Percentiles rank a stretch among this genome's conserved stretches.
phyloP scores from a whole-genome alignment of 1,140 invertebrate species.

The Aphaenogaster floridana region DNA sequence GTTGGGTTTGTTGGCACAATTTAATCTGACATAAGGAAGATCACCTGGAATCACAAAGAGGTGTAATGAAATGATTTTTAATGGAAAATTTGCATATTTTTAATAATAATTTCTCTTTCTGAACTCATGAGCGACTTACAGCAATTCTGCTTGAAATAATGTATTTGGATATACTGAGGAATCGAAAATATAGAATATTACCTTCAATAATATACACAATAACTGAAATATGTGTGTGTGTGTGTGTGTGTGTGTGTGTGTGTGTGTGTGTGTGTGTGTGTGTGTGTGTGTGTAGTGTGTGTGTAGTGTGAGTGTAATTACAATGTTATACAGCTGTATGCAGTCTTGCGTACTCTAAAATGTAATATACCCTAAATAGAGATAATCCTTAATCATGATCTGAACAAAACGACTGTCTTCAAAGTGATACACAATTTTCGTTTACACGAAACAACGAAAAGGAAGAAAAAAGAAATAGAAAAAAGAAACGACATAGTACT shows the following conservation, averaged over 20 bases:
- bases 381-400: conserved; percentile 42
- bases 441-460: conserved; percentile 31
- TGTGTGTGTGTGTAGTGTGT: not conserved
- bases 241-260: not conserved
- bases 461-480: conserved; percentile 35
- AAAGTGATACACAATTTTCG: conserved; percentile 26
- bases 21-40: not conserved
- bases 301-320: conserved; percentile 57
- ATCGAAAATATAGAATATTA: conserved; percentile 78
- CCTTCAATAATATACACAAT: conserved; percentile 74
- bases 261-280: not conserved
- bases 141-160: conserved; percentile 80
- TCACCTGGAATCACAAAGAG: not conserved
- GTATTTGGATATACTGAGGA: conserved; percentile 74
- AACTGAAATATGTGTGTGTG: conserved; percentile 72
- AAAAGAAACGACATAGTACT: conserved; percentile 26
- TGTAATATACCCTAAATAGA: conserved; percentile 27
- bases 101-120: conserved; percentile 84
- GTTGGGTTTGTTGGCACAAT: not conserved
- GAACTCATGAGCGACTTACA: conserved; percentile 82
- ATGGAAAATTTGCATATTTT: conserved; percentile 85
- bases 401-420: conserved; percentile 28
- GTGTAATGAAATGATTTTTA: conserved; percentile 67
- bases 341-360: conserved; percentile 79
- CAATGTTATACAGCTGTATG: conserved; percentile 81